Base-by-base conservation (phyloP, 53 echinoderm and acorn worm genomes). In the Stichopus horrens region DNA sequence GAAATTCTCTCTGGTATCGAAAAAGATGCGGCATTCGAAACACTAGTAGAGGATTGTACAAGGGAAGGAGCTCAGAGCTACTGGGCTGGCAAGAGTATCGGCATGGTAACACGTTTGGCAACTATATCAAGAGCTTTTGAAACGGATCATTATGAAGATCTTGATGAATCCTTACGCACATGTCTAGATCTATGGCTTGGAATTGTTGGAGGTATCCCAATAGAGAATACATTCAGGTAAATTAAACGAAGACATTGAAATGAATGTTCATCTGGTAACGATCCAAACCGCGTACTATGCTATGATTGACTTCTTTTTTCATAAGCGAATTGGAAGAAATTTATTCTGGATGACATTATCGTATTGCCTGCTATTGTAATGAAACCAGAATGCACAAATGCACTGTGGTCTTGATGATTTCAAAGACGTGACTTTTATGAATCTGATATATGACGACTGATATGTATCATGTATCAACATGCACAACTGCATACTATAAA, bases 41-140 rank as follows among this genome's bases (percentile, higher is more conserved):
- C 93, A 20, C 74, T 96, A 3, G 91, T 89, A n/a, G 37, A 77
- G 76, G 94, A 96, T 77, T 96, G 96, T 73, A 91, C 88, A 22
- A 88, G 79, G 22, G 79, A 58, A 52, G 89, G 87, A 58, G 86
- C 93, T 9, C 96, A 96, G 76, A 96, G 94, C 90, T 94, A 96
- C 74, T 93, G 94, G 93, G 94, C 96, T 8, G 96, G 96, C 23
- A 96, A 96, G 76, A 89, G 88, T 71, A 96, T 96, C 55, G 93
- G 83, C 22, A 93, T 96, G 94, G 94, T 94, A 23, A 83, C 96
- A 11, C 86, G 96, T 22, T 78, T 96, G n/a, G 96, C 96, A 23
- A 94, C 94, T 60, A 94, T 96, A 58, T 96, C 96, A 55, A 77
- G 96, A 60, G 94, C 94, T 22, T 92, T 94, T 86, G 94, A 81